Conservation (phyloP, 2,797 vertebrate genomes). For the Bradypodion pumilum region DNA sequence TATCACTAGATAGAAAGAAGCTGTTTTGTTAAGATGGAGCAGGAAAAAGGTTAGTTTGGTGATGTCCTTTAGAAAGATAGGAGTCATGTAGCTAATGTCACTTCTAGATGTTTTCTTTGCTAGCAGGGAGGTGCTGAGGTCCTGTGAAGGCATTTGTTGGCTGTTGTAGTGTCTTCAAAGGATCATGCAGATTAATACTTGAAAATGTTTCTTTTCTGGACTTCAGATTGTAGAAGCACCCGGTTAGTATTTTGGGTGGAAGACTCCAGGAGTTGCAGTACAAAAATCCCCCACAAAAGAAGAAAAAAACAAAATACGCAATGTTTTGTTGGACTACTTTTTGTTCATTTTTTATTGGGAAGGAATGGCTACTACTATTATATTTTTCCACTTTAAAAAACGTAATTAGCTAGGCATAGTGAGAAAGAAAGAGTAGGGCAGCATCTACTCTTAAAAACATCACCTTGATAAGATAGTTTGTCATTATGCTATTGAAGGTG, state of each 20-base stretch:
- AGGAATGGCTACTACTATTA: not conserved
- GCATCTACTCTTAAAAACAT: too few relatives aligned
- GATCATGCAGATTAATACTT: not conserved
- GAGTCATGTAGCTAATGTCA: not conserved
- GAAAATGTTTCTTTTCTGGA: too few relatives aligned
- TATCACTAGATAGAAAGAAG: not conserved
- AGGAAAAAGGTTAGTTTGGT: not conserved
- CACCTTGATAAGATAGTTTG: not conserved
- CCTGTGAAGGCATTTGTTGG: not conserved
- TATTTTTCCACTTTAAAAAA: not conserved
- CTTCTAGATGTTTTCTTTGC: not conserved
- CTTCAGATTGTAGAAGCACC: too few relatives aligned
- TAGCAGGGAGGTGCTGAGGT: not conserved
- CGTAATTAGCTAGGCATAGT: too few relatives aligned
- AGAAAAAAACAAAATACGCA: too few relatives aligned
- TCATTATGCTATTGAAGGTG: not conserved
- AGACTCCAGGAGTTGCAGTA: too few relatives aligned
- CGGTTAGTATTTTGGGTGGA: too few relatives aligned
- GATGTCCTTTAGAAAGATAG: not conserved
- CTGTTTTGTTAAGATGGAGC: too few relatives aligned
- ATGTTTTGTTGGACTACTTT: not conserved
- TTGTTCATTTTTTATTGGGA: not conserved
- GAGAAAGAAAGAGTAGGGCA: too few relatives aligned
- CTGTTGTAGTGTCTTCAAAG: not conserved
- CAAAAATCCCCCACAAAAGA: too few relatives aligned